Evolutionary conservation across 2,797 vertebrate species (phyloP), one percentile per base, ranked within the genome.

Genomic region (Anguilla megastoma): DNA sequence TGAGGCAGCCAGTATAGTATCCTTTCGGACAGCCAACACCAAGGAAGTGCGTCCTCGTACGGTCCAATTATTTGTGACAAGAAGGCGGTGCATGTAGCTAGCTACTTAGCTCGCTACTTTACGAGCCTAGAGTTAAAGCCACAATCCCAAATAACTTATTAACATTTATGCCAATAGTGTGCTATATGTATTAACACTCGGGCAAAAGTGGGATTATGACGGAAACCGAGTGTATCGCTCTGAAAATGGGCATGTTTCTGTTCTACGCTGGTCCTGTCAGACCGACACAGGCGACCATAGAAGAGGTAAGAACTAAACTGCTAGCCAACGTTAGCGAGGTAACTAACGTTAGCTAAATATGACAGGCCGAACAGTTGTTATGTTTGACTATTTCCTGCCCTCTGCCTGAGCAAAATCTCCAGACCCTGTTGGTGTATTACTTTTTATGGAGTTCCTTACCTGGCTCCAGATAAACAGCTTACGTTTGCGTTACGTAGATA

Each of bases 211-310:
- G 93, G 94, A 93, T 92, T 92, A 95, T 95, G 94, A 93, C 89
- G 93, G 91, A 88, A 48, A 52, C 88, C 89, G 90, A 82, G 16
- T 92, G 92, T 69, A 85, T 41, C 89, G 91, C 90, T 91, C 88
- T 94, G 1, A 94, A 94, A 84, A 97, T 97, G 96, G 95, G 95
- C 90, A 89, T 96, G 91, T 95, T 97, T 92, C 89, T 97, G 90
- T 94, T 95, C 90, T 89, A 92, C n/a, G 94, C 93, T 1, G 95
- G 92, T 91, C 93, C 95, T 88, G 94, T 94, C 92, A 92, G 87
- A 91, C 94, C 95, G 90, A 95, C 95, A 74, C 94, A 95, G 91
- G 89, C 94, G 63, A 90, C 93, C 30, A 90, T 89, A 66, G 93
- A 95, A 87, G 90, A 93, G 96, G 96, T 97, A 95, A 96, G 96